Evolutionary conservation across 2,113 vertebrate species (phyloP), one percentile per base, ranked within the genome.

Genomic region (Dryoscopus gambensis): DNA sequence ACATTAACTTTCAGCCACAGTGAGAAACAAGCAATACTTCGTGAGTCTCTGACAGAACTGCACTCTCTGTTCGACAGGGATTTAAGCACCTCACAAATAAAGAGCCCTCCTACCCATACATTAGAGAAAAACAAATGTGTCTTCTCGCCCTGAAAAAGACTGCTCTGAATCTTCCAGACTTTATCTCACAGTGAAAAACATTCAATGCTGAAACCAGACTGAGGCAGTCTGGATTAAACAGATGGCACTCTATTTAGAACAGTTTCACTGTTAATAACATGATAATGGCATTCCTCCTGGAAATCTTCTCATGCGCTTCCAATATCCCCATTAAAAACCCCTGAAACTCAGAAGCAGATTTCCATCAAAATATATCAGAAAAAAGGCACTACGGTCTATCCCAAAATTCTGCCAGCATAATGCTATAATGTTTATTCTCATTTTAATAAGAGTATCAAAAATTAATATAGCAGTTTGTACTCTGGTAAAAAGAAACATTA

Each of bases 141-240:
- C 31, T n/a, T 65, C 60, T 50, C 50, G 31, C 21, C 31, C 82
- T 69, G 68, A 67, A 82, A 87, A 70, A 88, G 44, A 44, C 64
- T 75, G 90, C 79, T 85, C 65, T 83, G 84, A 68, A 78, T 70
- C 80, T 74, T 85, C 56, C 69, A 92, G 84, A 95, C 67, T 92
- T 87, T 68, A 87, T 49, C 74, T 90, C 82, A 62, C 23, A 30
- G 56, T 22, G 49, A 74, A 94, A 96, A 91, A 88, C 60, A 89
- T 24, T 65, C 65, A 90, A 65, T 28, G 37, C 40, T 67, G 73
- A 93, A 95, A 94, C 25, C 77, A 96, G 94, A 91, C 74, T 90
- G 76, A 90, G 50, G 79, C 80, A 87, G 80, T 64, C 88, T 93
- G 83, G 56, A 93, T 92, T 84, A 97, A 96, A 92, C 95, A 90